phyloP scores from a whole-genome alignment of 2,113 vertebrate genomes.

The Lepisosteus oculatus region DNA sequence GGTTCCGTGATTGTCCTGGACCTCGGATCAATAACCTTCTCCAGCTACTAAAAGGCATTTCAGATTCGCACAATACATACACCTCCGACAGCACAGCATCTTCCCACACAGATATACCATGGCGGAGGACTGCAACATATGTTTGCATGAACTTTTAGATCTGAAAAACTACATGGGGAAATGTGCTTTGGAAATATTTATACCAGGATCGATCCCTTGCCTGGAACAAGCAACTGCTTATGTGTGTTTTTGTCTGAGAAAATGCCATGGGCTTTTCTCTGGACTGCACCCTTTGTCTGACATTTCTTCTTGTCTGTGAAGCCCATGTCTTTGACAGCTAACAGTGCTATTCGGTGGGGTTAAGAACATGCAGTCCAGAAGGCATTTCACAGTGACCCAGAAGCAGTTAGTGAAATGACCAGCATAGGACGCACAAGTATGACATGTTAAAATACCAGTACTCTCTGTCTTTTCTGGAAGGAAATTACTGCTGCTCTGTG shows the following conservation, averaged over 20 bases:
- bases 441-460: too few species aligned
- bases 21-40: slow-evolving; percentile 6
- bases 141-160: too few species aligned
- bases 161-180: too few species aligned
- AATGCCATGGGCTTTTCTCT: not conserved
- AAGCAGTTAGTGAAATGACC: too few species aligned
- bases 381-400: too few species aligned
- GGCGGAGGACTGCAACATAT: not conserved
- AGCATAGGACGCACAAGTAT: too few species aligned
- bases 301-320: not conserved
- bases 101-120: not conserved
- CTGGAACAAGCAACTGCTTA: not conserved
- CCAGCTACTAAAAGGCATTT: not conserved
- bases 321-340: too few species aligned
- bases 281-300: not conserved
- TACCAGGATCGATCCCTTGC: not conserved
- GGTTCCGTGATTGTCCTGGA: not conserved
- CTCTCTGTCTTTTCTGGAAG: too few species aligned
- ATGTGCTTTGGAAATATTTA: not conserved
- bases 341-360: too few species aligned
- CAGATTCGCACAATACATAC: not conserved
- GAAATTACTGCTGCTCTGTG: too few species aligned
- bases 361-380: too few species aligned
- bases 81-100: not conserved
- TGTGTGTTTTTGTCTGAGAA: not conserved